Evolutionary conservation across 2,888 invertebrate genomes (phyloP).

Genomic region (Sceliomorpha sp.): DNA sequence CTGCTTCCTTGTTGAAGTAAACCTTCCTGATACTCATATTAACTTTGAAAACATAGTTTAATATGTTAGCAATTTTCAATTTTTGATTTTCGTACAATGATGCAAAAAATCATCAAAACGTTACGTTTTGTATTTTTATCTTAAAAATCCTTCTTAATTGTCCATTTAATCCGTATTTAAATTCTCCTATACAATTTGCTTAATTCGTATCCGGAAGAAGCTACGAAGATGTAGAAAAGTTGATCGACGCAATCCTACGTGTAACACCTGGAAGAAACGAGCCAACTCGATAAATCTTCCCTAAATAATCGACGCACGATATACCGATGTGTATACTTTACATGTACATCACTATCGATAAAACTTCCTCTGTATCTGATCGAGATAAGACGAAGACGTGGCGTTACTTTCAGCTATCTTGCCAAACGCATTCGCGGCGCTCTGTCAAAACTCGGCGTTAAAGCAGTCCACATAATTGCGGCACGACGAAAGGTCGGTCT

Average conservation of each 20-base stretch:
- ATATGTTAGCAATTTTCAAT: conserved; percentile 27
- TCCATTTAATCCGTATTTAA: too few species aligned
- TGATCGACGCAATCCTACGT: too few species aligned
- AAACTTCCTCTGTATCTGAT: conserved; percentile 49
- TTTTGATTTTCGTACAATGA: neutral
- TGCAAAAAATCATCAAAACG: too few species aligned
- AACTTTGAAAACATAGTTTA: conserved; percentile 22
- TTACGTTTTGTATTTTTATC: too few species aligned
- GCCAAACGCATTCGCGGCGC: conserved; percentile 42
- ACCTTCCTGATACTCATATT: conserved; percentile 28
- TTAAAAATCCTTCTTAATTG: too few species aligned
- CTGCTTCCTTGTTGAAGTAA: conserved; percentile 23
- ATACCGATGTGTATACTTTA: conserved; percentile 44
- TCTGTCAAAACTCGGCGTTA: conserved; percentile 33
- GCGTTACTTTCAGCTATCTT: conserved; percentile 51
- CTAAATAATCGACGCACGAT: conserved; percentile 39
- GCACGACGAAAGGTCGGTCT: neutral
- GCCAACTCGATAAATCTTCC: conserved; percentile 26
- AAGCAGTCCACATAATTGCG: neutral
- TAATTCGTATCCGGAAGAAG: too few species aligned
- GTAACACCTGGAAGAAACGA: too few species aligned
- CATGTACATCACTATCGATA: conserved; percentile 48
- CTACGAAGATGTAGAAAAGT: too few species aligned
- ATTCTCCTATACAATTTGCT: too few species aligned
- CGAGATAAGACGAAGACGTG: conserved; percentile 42